These are phyloP conservation scores for Atopsyche davidsoni DNA, from an alignment of 1,140 invertebrate genomes.

Conservation along the genomic window DNA sequence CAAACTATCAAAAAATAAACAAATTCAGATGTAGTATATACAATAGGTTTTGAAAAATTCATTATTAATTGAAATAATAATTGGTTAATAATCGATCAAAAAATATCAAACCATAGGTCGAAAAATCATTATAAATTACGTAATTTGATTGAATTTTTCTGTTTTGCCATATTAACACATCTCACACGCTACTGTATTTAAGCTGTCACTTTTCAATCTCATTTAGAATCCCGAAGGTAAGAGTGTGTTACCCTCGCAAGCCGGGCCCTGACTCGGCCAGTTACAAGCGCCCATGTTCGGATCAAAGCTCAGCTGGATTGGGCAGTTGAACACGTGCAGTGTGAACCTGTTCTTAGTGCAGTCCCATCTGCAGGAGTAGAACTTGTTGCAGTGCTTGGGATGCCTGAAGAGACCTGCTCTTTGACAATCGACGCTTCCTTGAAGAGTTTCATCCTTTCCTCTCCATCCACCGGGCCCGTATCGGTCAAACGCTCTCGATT, in stretches of 20 bases:
- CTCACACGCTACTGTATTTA: too few species aligned
- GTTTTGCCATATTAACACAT: not conserved
- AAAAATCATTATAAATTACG: too few species aligned
- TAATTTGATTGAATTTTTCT: not conserved
- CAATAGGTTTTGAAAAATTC: too few species aligned
- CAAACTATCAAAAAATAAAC: too few species aligned
- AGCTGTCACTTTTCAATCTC: too few species aligned
- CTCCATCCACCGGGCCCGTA: conserved; percentile 51
- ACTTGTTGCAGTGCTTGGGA: conserved; percentile 76
- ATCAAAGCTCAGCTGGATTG: conserved; percentile 74
- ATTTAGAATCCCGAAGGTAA: conserved; percentile 50
- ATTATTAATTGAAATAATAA: too few species aligned
- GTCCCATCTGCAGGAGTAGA: conserved; percentile 81
- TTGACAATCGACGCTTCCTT: conserved; percentile 63
- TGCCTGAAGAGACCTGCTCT: conserved; percentile 76
- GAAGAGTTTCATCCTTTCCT: conserved; percentile 51
- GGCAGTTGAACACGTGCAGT: conserved; percentile 74
- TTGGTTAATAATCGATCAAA: too few species aligned
- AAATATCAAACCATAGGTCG: too few species aligned
- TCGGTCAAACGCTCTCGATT: conserved; percentile 44
- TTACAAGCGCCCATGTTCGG: conserved; percentile 69
- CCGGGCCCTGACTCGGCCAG: conserved; percentile 74
- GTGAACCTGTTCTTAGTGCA: conserved; percentile 71
- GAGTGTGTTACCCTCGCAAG: conserved; percentile 66
- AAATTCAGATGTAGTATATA: too few species aligned